Evolutionary conservation across 2,888 invertebrate species (phyloP), one percentile per base, ranked within the genome.

Genomic region (Bellardia bayeri): DNA sequence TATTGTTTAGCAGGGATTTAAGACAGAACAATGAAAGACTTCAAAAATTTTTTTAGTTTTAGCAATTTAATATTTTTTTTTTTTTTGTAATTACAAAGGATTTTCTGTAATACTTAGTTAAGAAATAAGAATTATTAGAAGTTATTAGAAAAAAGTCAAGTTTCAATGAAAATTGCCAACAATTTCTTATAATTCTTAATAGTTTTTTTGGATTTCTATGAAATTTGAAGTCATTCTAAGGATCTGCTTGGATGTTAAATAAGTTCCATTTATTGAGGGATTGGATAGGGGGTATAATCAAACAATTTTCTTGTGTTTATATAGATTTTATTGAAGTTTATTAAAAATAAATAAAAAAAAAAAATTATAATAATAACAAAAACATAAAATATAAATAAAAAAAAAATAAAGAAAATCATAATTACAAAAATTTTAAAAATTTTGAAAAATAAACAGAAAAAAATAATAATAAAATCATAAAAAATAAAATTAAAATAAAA

Each of bases 271-370:
- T 23, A 49, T 13, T 2, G 33, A 0, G 16, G 49, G 49, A 58
- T 23, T 40, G 3, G 9, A 9, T 9, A 16, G 3, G 82, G 74
- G 58, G 1, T 58, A 11, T 7, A 82, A 74, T 82, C 58, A 82
- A 82, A 82, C 82, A 82, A 82, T 56, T 0, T 58, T 13, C 23
- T 58, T 16, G 61, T 74, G 23, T 49, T n/a, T 3, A 30, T 14
- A 49, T 74, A 16, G 45, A 51, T 58, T 68, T 89, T 89, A 45
- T 45, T 45, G 13, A 45, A 45, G 3, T 45, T 75, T 87, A 84
- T 86, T 88, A 89, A 89, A 74, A 80, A 87, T 76, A 86, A 86
- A 88, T 90, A 90, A 37, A 90, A 90, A 89, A 87, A 89, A 90
- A 88, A 88, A 64, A 88, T 85, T 33, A 58, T 82, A 49, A 85